Percentiles rank a stretch among this genome's conserved stretches.
These are phyloP conservation scores for Oreotragus oreotragus DNA, from an alignment of 2,113 vertebrate species.

Conservation along the genomic window DNA sequence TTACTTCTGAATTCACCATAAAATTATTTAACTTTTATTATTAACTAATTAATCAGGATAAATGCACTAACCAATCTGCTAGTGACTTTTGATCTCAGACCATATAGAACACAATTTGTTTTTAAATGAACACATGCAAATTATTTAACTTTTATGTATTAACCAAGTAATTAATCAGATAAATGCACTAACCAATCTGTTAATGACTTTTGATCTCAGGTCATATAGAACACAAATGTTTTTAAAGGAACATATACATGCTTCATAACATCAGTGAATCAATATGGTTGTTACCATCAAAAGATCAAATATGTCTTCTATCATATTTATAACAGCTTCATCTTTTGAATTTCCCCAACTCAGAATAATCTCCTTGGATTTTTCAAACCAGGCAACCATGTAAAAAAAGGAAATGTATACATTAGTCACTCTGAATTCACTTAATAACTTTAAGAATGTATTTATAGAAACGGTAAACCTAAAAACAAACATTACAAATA, in stretches of 20 bases:
- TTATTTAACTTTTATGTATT: conserved; percentile 22
- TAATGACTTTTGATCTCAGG: neutral
- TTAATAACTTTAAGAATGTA: neutral
- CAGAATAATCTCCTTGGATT: conserved; percentile 86
- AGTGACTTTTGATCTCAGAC: neutral
- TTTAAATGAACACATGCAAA: neutral
- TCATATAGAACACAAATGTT: neutral
- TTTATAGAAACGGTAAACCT: neutral
- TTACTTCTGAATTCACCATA: neutral
- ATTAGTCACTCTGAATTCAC: conserved; percentile 25
- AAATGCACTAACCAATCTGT: neutral
- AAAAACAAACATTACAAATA: neutral
- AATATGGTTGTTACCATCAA: conserved; percentile 83
- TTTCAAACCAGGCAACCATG: conserved; percentile 95
- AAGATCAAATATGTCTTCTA: conserved; percentile 90
- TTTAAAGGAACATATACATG: neutral
- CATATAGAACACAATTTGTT: neutral
- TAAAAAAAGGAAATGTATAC: conserved; percentile 76
- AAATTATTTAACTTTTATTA: conserved; percentile 26
- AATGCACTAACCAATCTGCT: neutral
- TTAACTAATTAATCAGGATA: neutral
- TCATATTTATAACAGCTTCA: conserved; percentile 81
- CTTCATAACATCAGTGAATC: conserved; percentile 14
- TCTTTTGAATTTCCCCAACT: conserved; percentile 80
- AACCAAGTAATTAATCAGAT: neutral